Base-by-base conservation (phyloP, 2,797 vertebrate genomes). In the Scolopax rusticola region DNA sequence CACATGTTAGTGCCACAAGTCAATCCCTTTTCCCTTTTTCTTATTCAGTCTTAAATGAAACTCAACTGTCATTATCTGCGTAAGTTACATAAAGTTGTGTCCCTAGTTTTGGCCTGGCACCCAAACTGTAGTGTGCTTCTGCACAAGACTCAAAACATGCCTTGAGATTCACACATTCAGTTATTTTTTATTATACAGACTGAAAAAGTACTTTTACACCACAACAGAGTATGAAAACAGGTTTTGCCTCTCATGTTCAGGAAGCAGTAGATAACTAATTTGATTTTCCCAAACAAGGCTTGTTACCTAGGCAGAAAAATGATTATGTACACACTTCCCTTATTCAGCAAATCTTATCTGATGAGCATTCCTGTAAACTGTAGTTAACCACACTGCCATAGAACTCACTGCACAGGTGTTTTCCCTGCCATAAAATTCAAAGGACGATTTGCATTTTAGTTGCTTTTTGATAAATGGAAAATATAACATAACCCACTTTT, bases 301-400 rank as follows among this genome's bases (percentile, higher is more conserved):
- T 7, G 24, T 11, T 51, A 23, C 80, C 36, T 38, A 69, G 86
- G 76, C 79, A 85, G 61, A 70, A 59, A 67, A 67, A 74, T 38
- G 24, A 60, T 69, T 56, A 14, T 45, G 30, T 8, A 41, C 24
- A 71, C 30, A 43, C 56, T 90, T 60, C 47, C 87, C 89, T 92
- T 69, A 80, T 64, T 94, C 93, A 94, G 87, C 89, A 90, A 53
- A 86, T 56, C 53, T 73, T 88, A 88, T 95, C 84, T 95, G 93
- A 85, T 81, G 80, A 96, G 91, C 93, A 89, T 95, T 95, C 91
- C 91, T 59, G 89, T 95, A 95, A 96, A 87, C 86, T 78, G 81
- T 6, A 88, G 41, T 17, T 64, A 93, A 82, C 91, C 84, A 60
- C 83, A 85, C 33, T 24, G 86, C 67, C 79, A 85, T 16, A 79